phyloP scores from a whole-genome alignment of 2,113 vertebrate species.

The Tachuris rubrigastra region DNA sequence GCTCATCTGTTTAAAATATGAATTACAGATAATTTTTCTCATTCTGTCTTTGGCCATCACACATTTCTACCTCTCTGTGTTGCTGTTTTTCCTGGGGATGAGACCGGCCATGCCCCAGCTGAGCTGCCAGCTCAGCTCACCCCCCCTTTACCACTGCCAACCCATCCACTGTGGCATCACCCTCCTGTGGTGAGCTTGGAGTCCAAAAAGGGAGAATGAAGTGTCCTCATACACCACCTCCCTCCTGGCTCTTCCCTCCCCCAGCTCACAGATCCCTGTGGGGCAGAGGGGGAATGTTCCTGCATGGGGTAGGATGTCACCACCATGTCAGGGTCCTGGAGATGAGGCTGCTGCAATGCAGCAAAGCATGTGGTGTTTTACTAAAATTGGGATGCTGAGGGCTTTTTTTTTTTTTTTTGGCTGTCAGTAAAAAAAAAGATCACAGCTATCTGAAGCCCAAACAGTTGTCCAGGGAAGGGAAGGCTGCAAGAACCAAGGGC shows the following conservation, averaged over 20 bases:
- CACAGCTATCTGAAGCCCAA: not conserved
- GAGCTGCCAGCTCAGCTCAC: not conserved
- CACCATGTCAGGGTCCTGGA: not conserved
- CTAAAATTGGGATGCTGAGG: not conserved
- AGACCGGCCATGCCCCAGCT: not conserved
- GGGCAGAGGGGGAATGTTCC: not conserved
- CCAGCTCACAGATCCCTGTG: not conserved
- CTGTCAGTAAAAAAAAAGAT: not conserved
- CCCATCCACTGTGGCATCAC: accelerated
- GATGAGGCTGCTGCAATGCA: not conserved
- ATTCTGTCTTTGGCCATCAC: not conserved
- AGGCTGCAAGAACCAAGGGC: not conserved
- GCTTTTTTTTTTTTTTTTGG: not conserved
- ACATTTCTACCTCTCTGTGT: not conserved
- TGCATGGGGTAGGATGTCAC: not conserved
- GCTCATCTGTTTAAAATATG: not conserved
- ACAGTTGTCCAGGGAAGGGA: not conserved
- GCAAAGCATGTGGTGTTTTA: not conserved
- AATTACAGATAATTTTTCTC: not conserved
- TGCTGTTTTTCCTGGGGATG: not conserved
- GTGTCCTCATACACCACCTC: not conserved
- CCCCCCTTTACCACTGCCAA: not conserved
- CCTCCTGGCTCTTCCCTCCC: not conserved
- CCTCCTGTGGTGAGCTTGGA: not conserved
- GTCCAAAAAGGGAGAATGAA: not conserved